Evolutionary conservation across 2,797 vertebrate genomes (phyloP).

Genomic region (Saxicola maurus): DNA sequence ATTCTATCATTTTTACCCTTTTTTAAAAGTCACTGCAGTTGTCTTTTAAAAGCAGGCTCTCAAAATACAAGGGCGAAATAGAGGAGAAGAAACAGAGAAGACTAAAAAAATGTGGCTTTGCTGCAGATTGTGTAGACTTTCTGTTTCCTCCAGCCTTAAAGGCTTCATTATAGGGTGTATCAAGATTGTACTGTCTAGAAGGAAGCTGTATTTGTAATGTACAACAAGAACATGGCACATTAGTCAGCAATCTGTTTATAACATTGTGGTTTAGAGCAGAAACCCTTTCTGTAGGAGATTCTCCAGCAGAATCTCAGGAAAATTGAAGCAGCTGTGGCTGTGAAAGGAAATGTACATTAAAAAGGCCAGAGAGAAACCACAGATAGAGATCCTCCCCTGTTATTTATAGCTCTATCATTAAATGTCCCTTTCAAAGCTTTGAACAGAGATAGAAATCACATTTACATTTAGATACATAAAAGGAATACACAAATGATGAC

Average conservation of each 20-base stretch:
- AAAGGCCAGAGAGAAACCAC: neutral
- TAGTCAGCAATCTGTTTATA: slow-evolving; percentile 9
- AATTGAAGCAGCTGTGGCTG: neutral
- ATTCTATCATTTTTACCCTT: neutral
- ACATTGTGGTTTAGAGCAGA: slow-evolving; percentile 4
- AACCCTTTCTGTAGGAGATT: neutral
- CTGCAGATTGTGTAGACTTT: neutral
- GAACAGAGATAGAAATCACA: neutral
- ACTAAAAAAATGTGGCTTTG: neutral
- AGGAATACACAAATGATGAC: neutral
- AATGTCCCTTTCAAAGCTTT: neutral
- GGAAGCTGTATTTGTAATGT: neutral
- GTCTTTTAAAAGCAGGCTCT: neutral
- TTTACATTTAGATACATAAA: neutral
- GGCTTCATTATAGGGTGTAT: neutral
- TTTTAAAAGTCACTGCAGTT: neutral
- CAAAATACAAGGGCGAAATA: neutral
- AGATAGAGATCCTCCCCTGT: neutral
- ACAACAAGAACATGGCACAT: neutral
- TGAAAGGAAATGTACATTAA: neutral
- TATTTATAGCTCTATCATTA: neutral
- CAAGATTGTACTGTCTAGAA: neutral
- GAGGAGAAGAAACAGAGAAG: neutral
- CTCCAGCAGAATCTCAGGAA: neutral
- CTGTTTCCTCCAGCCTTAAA: neutral